A percentile compares a stretch with the other conserved stretches of the same genome.
These are phyloP conservation scores for Camponotus vicinus DNA, from an alignment of 1,140 invertebrate genomes.

Conservation along the genomic window DNA sequence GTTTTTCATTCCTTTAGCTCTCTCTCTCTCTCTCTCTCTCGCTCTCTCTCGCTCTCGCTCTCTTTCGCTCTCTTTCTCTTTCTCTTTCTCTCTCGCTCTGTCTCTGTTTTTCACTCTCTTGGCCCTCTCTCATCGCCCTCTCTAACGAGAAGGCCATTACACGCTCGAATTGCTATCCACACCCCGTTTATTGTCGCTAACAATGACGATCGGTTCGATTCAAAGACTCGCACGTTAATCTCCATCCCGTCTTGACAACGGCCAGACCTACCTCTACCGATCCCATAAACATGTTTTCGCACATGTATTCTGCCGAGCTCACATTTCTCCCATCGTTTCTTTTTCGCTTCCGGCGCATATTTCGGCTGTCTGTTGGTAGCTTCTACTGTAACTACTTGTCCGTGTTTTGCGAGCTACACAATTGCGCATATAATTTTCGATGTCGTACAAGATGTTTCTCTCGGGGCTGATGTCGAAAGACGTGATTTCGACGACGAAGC, in stretches of 20 bases:
- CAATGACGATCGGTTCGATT: neutral
- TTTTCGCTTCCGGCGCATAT: neutral
- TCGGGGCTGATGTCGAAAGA: too few relatives aligned
- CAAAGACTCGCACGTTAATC: slow-evolving; percentile 22
- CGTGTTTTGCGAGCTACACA: too few relatives aligned
- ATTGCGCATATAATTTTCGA: neutral
- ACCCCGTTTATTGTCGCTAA: slow-evolving; percentile 55
- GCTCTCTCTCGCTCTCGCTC: too few relatives aligned
- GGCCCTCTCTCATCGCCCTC: neutral
- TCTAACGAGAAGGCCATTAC: slow-evolving; percentile 72
- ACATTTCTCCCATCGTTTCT: neutral
- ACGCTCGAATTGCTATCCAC: slow-evolving; percentile 66
- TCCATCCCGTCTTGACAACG: neutral
- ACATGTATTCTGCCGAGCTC: neutral
- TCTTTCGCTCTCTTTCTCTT: neutral
- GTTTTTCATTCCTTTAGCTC: slow-evolving; percentile 4
- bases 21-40: slow-evolving; percentile 5
- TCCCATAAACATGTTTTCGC: neutral
- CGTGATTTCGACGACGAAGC: neutral
- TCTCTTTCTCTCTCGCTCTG: too few relatives aligned
- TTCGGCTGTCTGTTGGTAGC: neutral
- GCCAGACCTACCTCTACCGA: neutral
- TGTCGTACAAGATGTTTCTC: neutral
- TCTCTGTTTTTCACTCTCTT: too few relatives aligned
- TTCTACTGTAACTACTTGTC: neutral